Base-by-base conservation (phyloP, 2,113 vertebrate genomes). In the Natator depressus region DNA sequence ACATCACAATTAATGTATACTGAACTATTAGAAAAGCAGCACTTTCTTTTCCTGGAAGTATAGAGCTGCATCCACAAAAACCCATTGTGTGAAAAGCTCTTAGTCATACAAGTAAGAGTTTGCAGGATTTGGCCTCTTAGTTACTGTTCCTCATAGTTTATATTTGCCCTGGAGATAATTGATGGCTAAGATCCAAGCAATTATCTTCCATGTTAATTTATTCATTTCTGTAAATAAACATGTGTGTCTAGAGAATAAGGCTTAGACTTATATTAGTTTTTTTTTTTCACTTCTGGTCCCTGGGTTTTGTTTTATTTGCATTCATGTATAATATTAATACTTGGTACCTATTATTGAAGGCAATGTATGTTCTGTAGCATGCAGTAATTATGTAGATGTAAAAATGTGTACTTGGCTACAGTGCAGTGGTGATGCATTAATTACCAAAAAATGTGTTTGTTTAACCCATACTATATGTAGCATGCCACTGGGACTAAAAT, bases 121-220 rank as follows among this genome's bases (percentile, higher is more conserved):
- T 88, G 81, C 12, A 54, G 3, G 84, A 91, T 72, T n/a, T 24
- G 13, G 2, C 65, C 10, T 82, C 79, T 54, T 2, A 20, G 17
- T n/a, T 72, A 35, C 82, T 80, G 65, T 47, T 88, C 86, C 25
- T 88, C 27, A 82, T 86, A 20, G 59, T 62, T 76, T 91, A 14
- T 57, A 87, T 78, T 93, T 93, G 54, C 14, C 88, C 12, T 80
- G 69, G 9, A 85, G 75, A 8, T 62, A 93, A 88, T 4, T 62
- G 35, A 5, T 42, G 86, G 35, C 10, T 46, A 4, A 86, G 13
- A 86, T 17, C 12, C 83, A 62, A 87, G 9, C 54, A 82, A 59
- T 50, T 10, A 4, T 47, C 5, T 50, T 55, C 49, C 47, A 49
- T 59, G 17, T 31, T 59, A 49, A 69, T 89, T 85, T 5, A 13